A percentile compares a stretch with the other conserved stretches of the same genome.
Conservation (phyloP, 2,888 invertebrate genomes). For the Callinectes sapidus region DNA sequence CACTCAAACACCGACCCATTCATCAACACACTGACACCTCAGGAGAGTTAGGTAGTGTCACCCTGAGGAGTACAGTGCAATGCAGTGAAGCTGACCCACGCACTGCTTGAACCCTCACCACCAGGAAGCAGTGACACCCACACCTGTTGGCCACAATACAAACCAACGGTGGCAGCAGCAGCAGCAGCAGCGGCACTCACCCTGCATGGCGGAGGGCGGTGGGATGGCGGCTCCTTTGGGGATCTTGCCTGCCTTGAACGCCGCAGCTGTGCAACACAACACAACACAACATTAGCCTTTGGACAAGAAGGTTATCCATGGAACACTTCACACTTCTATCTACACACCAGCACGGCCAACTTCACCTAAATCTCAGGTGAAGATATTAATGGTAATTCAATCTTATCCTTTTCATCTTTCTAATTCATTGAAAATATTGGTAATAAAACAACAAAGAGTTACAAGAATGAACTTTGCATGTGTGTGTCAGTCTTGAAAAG, state of each 20-base stretch:
- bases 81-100: not conserved
- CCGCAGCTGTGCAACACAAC: conserved; percentile 81
- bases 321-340: too few species aligned
- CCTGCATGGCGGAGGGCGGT: conserved; percentile 79
- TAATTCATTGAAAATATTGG: not conserved
- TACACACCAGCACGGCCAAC: too few species aligned
- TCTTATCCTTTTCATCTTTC: not conserved
- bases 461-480: too few species aligned
- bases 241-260: conserved; percentile 97
- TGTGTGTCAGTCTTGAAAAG: too few species aligned
- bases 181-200: not conserved
- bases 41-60: too few species aligned
- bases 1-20: not conserved
- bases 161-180: too few species aligned
- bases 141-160: too few species aligned
- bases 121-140: too few species aligned
- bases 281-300: not conserved
- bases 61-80: too few species aligned
- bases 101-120: not conserved
- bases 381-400: not conserved
- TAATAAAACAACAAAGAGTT: too few species aligned
- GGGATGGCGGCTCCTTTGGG: conserved; percentile 91
- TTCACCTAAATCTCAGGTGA: too few species aligned
- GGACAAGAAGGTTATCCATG: too few species aligned
- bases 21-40: not conserved